Evolutionary conservation across 2,797 vertebrate genomes (phyloP).

Genomic region (Sebastes jordani): DNA sequence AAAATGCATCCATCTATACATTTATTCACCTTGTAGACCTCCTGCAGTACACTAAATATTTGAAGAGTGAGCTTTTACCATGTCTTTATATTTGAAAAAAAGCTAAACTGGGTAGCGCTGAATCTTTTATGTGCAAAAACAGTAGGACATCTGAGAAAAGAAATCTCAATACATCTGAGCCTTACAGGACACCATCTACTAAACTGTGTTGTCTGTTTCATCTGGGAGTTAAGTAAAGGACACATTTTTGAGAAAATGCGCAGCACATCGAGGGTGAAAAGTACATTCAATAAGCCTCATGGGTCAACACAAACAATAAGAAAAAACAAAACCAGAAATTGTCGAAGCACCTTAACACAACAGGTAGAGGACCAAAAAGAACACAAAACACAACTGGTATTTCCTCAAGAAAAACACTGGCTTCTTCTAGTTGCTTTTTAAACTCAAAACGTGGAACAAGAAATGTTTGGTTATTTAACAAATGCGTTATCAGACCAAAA

Average conservation of each 20-base stretch:
- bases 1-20: neutral
- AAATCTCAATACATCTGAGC: neutral
- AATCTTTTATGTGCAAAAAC: slow-evolving; percentile 43
- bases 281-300: neutral
- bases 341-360: neutral
- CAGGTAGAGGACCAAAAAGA: neutral
- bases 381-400: neutral
- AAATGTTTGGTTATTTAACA: neutral
- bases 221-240: neutral
- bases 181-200: neutral
- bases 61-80: slow-evolving; percentile 36
- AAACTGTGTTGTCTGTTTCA: neutral
- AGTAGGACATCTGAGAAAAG: slow-evolving; percentile 5
- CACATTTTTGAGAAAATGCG: neutral
- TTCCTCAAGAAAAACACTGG: neutral
- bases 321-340: neutral
- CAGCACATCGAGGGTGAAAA: neutral
- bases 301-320: neutral
- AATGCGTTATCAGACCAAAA: neutral
- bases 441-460: neutral
- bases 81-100: slow-evolving; percentile 27
- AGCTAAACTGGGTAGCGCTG: slow-evolving; percentile 23
- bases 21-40: neutral
- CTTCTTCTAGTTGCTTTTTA: neutral
- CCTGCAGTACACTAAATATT: slow-evolving; percentile 41